These are phyloP conservation scores for Ligdia adustata DNA, from an alignment of 2,888 invertebrate genomes.

Conservation along the genomic window DNA sequence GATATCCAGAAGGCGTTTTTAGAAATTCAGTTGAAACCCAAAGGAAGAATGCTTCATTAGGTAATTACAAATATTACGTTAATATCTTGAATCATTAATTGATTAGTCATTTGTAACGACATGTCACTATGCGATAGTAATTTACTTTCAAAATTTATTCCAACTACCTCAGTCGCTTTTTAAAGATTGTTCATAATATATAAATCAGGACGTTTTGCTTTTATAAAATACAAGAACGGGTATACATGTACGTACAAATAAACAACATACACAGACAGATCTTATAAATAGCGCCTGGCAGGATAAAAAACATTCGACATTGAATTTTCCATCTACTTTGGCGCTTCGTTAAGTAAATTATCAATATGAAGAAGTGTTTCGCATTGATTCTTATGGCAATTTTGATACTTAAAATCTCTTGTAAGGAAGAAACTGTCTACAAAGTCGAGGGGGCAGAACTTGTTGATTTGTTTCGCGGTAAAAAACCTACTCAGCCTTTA, in stretches of 20 bases:
- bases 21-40: no score
- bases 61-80: no score
- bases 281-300: slow-evolving; percentile 45
- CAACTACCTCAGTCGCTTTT: no score
- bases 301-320: slow-evolving; percentile 41
- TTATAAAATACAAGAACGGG: slow-evolving; percentile 7
- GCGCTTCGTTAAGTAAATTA: not conserved
- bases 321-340: slow-evolving; percentile 29
- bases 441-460: slow-evolving; percentile 43
- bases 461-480: slow-evolving; percentile 47
- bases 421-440: slow-evolving; percentile 44
- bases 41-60: no score
- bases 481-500: slow-evolving; percentile 31
- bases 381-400: slow-evolving; percentile 4
- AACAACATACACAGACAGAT: slow-evolving; percentile 15
- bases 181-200: no score
- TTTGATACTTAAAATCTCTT: slow-evolving; percentile 30
- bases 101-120: no score
- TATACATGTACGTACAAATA: slow-evolving; percentile 3
- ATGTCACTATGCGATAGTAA: no score
- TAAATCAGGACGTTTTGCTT: no score
- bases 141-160: no score
- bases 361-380: slow-evolving; percentile 14
- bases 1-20: no score
- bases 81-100: no score